Conservation (phyloP, 2,797 vertebrate genomes). For the Sebastes diploproa region DNA sequence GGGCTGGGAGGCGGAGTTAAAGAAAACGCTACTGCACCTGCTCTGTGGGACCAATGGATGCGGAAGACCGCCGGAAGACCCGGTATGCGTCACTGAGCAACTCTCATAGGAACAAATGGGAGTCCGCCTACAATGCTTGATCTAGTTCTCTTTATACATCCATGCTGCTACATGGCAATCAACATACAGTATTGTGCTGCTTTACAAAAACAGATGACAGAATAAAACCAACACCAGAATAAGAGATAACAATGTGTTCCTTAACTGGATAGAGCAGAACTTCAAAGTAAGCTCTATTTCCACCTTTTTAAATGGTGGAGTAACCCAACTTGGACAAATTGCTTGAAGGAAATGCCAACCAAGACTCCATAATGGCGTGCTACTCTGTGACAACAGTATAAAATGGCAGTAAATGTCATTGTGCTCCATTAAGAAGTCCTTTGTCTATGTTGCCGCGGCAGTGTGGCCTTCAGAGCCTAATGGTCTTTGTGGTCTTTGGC, state of each 20-base stretch:
- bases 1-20: no score
- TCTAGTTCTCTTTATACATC: no score
- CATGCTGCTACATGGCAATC: not conserved
- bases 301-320: not conserved
- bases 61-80: no score
- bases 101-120: no score
- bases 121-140: no score
- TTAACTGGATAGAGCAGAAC: not conserved
- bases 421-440: slow-evolving; percentile 55
- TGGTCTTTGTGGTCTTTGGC: slow-evolving; percentile 54
- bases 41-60: no score
- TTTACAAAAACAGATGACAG: not conserved
- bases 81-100: no score
- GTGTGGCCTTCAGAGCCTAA: slow-evolving; percentile 47
- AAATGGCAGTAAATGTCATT: slow-evolving; percentile 62
- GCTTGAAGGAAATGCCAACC: slow-evolving; percentile 39
- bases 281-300: not conserved
- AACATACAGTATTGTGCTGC: not conserved
- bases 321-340: slow-evolving; percentile 27
- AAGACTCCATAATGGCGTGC: slow-evolving; percentile 10
- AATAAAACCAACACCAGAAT: not conserved
- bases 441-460: slow-evolving; percentile 46
- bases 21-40: no score
- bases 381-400: slow-evolving; percentile 16
- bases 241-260: not conserved